Evolutionary conservation across 2,888 invertebrate genomes (phyloP).

Genomic region (Neria commutata): DNA sequence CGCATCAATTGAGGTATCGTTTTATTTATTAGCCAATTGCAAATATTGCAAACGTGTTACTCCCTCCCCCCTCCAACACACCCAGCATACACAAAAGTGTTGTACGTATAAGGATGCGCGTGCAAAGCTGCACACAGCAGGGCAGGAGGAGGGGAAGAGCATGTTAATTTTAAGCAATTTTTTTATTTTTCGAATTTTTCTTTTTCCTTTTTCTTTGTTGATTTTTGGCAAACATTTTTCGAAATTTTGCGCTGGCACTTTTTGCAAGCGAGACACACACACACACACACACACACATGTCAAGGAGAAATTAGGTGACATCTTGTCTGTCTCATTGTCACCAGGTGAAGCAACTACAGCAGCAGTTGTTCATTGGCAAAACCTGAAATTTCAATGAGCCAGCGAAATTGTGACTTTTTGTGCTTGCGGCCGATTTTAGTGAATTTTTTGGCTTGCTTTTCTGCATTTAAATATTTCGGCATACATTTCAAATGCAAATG

Average conservation of each 20-base stretch:
- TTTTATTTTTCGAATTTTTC: background rate
- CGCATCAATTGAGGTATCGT: too few species aligned
- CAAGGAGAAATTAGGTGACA: background rate
- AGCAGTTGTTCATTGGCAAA: background rate
- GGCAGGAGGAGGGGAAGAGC: background rate
- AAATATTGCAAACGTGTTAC: too few species aligned
- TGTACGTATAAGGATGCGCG: too few species aligned
- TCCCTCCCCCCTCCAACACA: too few species aligned
- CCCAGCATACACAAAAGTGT: too few species aligned
- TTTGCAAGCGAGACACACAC: background rate
- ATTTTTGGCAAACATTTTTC: background rate
- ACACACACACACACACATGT: background rate
- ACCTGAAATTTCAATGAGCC: background rate
- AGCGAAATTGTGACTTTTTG: too few species aligned
- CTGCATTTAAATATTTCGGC: too few species aligned
- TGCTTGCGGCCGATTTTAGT: background rate
- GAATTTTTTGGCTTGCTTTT: background rate
- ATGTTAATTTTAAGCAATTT: background rate
- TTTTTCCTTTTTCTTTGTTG: constrained; percentile 3
- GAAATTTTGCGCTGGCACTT: background rate
- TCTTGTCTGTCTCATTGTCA: background rate
- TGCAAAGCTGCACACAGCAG: background rate
- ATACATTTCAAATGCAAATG: too few species aligned
- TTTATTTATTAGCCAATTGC: too few species aligned
- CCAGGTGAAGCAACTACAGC: background rate